Conservation (phyloP, 1,140 invertebrate species). For the Calosoma granatense region DNA sequence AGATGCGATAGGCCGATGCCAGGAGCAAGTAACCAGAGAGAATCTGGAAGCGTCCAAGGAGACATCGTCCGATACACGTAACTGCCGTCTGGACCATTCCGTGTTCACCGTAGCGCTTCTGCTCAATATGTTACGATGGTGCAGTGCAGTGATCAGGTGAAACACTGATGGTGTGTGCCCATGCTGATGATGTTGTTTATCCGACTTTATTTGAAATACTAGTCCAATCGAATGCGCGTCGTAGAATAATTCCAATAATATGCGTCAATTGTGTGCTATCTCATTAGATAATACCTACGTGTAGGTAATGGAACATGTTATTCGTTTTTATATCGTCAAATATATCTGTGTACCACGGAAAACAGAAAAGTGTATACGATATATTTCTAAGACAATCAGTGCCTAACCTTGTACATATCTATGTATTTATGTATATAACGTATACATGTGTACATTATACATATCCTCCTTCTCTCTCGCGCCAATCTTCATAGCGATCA, state of each 20-base stretch:
- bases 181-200: background rate
- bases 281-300: background rate
- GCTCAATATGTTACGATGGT: background rate
- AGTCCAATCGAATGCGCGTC: background rate
- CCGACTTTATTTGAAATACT: no score
- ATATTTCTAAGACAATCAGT: constrained; percentile 7
- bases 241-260: background rate
- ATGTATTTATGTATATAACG: constrained; percentile 2
- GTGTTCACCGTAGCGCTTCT: background rate
- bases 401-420: constrained; percentile 8
- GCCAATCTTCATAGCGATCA: background rate
- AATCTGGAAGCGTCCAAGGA: constrained; percentile 45
- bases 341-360: background rate
- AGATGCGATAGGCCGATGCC: constrained; percentile 52
- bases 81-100: background rate
- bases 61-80: background rate
- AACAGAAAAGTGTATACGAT: background rate
- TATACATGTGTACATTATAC: constrained; percentile 1
- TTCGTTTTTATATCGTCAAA: background rate
- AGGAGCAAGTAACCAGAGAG: constrained; percentile 53
- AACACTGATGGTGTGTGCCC: background rate
- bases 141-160: background rate
- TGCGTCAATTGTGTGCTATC: constrained; percentile 3
- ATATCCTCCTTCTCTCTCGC: background rate
- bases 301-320: background rate